Conservation (phyloP, 2,113 vertebrate genomes). For the Mionectes macconnelli region DNA sequence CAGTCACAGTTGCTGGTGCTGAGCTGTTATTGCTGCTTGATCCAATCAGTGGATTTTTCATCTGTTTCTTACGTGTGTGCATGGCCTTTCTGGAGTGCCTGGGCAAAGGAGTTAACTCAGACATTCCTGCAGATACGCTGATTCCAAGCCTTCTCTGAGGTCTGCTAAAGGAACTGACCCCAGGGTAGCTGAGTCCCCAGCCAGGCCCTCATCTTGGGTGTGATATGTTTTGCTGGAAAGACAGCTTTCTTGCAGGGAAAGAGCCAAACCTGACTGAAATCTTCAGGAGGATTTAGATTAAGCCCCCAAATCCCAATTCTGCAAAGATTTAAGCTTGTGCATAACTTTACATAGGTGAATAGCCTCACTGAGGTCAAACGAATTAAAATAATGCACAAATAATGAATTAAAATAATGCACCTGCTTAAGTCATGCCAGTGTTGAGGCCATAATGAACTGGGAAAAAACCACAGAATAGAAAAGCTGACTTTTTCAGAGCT, state of each 20-base stretch:
- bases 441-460: not conserved
- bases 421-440: not conserved
- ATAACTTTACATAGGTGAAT: conserved; percentile 14
- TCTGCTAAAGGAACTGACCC: not conserved
- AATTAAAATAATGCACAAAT: conserved; percentile 29
- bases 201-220: rapidly evolving
- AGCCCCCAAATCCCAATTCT: conserved; percentile 30
- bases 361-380: not conserved
- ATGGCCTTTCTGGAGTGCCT: not conserved
- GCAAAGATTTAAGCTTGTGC: conserved; percentile 35
- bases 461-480: not conserved
- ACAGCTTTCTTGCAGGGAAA: not conserved
- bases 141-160: not conserved
- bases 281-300: conserved; percentile 25
- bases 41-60: not conserved
- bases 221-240: not conserved
- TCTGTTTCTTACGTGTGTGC: not conserved
- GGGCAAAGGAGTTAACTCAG: not conserved
- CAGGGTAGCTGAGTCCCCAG: not conserved
- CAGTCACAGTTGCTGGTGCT: not conserved
- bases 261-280: not conserved
- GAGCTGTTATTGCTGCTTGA: rapidly evolving
- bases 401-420: conserved; percentile 16
- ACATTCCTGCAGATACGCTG: rapidly evolving
- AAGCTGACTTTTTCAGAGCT: not conserved